Evolutionary conservation across 2,888 invertebrate species (phyloP).

Genomic region (Syritta pipiens): DNA sequence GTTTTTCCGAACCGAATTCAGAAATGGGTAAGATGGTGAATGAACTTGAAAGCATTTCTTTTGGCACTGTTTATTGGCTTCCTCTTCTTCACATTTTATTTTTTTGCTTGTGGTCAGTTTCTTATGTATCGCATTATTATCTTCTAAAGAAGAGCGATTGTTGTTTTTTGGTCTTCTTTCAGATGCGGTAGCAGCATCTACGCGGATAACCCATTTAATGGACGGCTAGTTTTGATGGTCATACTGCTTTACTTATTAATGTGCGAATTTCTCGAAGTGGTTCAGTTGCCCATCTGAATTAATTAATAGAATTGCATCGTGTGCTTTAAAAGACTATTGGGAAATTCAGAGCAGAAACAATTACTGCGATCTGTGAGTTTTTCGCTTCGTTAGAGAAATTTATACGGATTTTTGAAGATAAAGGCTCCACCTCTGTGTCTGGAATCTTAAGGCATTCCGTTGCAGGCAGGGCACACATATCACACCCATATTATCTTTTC

Average conservation of each 20-base stretch:
- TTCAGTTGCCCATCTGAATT: constrained; percentile 24
- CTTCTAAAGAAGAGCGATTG: constrained; percentile 32
- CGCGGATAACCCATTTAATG: constrained; percentile 59
- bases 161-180: constrained; percentile 5
- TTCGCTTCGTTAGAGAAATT: constrained; percentile 2
- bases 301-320: too few species aligned
- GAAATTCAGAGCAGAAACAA: constrained; percentile 56
- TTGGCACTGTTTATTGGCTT: constrained; percentile 7
- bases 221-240: constrained; percentile 54
- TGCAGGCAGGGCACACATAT: constrained; percentile 12
- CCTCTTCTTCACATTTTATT: not conserved
- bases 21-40: constrained; percentile 63
- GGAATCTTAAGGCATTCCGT: constrained; percentile 20
- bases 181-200: constrained; percentile 30
- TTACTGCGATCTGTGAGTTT: constrained; percentile 7
- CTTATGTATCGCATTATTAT: not conserved
- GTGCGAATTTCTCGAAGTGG: constrained; percentile 41
- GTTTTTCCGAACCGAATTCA: constrained; percentile 30
- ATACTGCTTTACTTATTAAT: too few species aligned
- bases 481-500: constrained; percentile 41
- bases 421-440: constrained; percentile 8
- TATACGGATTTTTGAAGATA: not conserved
- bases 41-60: constrained; percentile 63
- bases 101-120: not conserved
- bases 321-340: too few species aligned